Base-by-base conservation (phyloP, 2,888 invertebrate species). In the Perdita meconis region DNA sequence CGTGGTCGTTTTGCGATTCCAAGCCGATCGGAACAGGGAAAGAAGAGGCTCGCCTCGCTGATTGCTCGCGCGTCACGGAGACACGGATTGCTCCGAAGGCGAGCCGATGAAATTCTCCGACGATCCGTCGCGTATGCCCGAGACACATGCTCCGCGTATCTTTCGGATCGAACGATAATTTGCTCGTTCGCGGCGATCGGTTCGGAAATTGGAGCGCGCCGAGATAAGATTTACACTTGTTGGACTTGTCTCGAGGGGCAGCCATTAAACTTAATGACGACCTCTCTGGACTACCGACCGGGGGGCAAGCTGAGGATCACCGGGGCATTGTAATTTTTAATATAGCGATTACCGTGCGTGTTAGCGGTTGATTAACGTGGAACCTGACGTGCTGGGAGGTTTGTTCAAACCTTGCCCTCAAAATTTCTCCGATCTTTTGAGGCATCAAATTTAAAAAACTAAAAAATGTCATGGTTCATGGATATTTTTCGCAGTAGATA, bases 1-100 rank as follows among this genome's bases (percentile, higher is more conserved):
- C 30, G 24, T 59, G 56, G 67, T 67, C 70, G 70, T 74, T 78
- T 83, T 80, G 68, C 80, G 74, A 74, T 71, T 34, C 71, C 73
- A 44, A 57, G 60, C 57, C 78, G 82, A 80, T 71, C 83, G 75
- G 19, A 40, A 53, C 55, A 65, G 56, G 44, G 79, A 69, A 67
- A 70, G 70, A 73, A 66, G 19, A 26, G 19, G 13, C 34, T 13
- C 34, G 12, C 22, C 26, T 50, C 63, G 71, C 13, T 40, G 73
- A 66, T 66, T 40, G 50, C 34, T n/a, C 44, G 42, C 16, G 36
- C 6, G 30, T 30, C 30, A 30, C 26, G 24, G 50, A 24, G 57
- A 56, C 70, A 50, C 44, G 55, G n/a, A 30, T 30, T 30, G 24
- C n/a, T 1, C 24, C 13, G 16, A 22, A 19, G 24, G 10, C 0